Evolutionary conservation across 2,113 vertebrate species (phyloP), one percentile per base, ranked within the genome.

Genomic region (Eleginops maclovinus): DNA sequence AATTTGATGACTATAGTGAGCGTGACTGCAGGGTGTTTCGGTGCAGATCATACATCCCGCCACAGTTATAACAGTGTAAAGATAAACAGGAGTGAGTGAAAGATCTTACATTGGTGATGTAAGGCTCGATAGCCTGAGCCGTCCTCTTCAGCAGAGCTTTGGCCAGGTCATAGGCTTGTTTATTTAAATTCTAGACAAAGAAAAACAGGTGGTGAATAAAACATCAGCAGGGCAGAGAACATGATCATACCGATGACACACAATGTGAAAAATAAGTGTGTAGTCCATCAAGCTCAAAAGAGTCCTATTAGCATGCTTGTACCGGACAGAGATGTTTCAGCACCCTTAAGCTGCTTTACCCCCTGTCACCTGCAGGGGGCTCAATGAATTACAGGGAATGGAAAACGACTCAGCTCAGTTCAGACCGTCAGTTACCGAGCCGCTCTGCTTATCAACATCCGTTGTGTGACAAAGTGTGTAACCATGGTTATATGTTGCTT

Each of bases 111-210:
- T 99, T 99, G 81, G 98, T 99, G 86, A 99, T 99, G 88, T 99
- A 99, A 0, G 98, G 98, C 79, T 99, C 98, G 73, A 99, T 99
- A 58, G 97, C 97, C 91, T 99, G 98, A 0, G 98, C 97, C 1
- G 98, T 99, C 90, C 98, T 98, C 95, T 99, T 99, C 87, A 99
- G 93, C 79, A 99, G 93, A 74, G 98, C 98, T 87, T 99, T 99
- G 76, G 98, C 97, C 93, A 99, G 90, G 89, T 99, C 98, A 77
- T 99, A 99, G 0, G 98, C 98, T 94, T 99, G 98, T 87, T 99
- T 99, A 87, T 99, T 99, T 89, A 99, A 94, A 92, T 99, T 99
- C 98, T 99, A 87, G 70, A 91, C 87, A 55, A 47, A 68, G 12
- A 72, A 16, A 83, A 71, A 74, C 3, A 72, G 19, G 0, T 2